These are phyloP conservation scores for Musca domestica DNA, from an alignment of 1,140 invertebrate species.

Conservation along the genomic window DNA sequence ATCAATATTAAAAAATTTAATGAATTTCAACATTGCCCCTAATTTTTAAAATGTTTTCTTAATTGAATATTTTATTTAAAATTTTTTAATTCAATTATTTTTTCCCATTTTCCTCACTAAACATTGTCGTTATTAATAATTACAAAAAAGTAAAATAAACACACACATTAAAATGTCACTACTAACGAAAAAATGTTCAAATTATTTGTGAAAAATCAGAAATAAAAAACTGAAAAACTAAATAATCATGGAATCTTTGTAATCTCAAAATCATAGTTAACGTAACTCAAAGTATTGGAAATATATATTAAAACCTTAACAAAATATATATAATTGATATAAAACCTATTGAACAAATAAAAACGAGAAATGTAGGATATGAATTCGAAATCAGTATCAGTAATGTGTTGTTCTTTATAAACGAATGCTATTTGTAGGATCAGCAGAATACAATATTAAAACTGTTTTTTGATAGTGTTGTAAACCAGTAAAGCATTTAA, in stretches of 20 bases:
- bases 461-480: neutral
- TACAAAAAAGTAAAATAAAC: constrained; percentile 4
- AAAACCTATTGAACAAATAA: neutral
- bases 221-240: neutral
- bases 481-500: constrained; percentile 17
- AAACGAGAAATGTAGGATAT: neutral
- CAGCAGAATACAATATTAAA: neutral
- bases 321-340: neutral
- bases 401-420: neutral
- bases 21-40: no score
- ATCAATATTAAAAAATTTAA: no score
- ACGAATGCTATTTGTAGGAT: neutral
- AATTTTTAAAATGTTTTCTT: no score
- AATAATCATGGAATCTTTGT: neutral
- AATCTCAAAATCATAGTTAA: neutral
- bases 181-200: no score
- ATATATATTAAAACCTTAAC: neutral
- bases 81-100: no score
- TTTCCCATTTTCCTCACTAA: no score
- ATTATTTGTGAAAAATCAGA: no score
- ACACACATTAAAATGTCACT: neutral
- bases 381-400: neutral
- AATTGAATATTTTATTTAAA: no score
- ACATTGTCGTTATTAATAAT: neutral
- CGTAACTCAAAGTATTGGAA: constrained; percentile 3